These are phyloP conservation scores for Meloidogyne hapla DNA, from an alignment of 1,140 invertebrate species.

Conservation along the genomic window DNA sequence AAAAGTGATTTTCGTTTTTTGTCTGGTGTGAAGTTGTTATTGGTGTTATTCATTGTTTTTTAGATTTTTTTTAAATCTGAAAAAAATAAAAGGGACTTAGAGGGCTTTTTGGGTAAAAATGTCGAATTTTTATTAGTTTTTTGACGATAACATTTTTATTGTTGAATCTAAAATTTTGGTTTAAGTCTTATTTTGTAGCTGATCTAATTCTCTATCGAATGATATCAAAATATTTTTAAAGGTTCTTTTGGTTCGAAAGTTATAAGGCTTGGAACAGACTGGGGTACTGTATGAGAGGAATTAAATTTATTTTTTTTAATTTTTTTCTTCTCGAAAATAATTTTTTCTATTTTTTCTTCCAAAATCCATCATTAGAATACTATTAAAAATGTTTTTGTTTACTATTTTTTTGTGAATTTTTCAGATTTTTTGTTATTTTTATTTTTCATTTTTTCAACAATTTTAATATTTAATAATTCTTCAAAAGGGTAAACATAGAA, in stretches of 20 bases:
- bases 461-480: neutral
- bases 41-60: neutral
- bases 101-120: no score
- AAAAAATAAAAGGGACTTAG: neutral
- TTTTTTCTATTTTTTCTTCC: neutral
- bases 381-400: slow-evolving; percentile 5
- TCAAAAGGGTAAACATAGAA: neutral
- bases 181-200: no score
- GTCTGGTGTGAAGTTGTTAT: neutral
- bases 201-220: no score
- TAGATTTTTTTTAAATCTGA: neutral
- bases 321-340: neutral
- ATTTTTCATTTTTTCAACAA: neutral
- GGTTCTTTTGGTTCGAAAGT: no score
- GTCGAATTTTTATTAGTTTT: no score
- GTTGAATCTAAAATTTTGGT: no score
- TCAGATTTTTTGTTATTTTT: neutral
- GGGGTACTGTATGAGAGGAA: no score
- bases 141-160: no score
- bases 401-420: neutral
- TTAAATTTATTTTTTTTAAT: no score
- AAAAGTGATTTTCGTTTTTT: neutral
- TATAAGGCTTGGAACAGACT: no score
- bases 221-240: no score
- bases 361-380: neutral